Percentiles rank a stretch among this genome's conserved stretches.
phyloP scores from a whole-genome alignment of 2,113 vertebrate genomes.

The Ornithorhynchus anatinus region DNA sequence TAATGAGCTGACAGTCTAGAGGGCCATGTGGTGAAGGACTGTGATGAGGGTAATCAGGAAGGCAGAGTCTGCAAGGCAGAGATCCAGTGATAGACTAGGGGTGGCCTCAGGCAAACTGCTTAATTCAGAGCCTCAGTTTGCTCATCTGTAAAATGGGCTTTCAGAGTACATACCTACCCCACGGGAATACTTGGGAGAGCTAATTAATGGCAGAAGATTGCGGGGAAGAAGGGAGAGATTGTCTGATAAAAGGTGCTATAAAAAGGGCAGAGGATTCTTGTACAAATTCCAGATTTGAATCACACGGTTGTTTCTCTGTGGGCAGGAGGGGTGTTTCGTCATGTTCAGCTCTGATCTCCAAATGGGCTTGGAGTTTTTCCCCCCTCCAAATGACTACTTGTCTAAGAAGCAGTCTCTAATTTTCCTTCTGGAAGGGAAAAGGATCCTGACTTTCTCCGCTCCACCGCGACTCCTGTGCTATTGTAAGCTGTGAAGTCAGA shows the following conservation, averaged over 20 bases:
- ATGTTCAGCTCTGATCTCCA: slow-evolving; percentile 47
- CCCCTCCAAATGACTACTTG: slow-evolving; percentile 60
- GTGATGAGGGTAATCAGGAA: too few species aligned
- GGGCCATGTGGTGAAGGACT: too few species aligned
- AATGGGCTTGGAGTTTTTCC: slow-evolving; percentile 49
- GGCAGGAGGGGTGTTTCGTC: slow-evolving; percentile 35
- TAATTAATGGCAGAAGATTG: slow-evolving; percentile 6
- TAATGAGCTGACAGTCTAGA: too few species aligned
- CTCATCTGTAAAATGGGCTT: slow-evolving; percentile 29
- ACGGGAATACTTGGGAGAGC: not conserved
- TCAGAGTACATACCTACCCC: not conserved
- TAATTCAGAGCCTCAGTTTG: too few species aligned
- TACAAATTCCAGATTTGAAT: slow-evolving; percentile 27
- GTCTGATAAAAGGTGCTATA: not conserved
- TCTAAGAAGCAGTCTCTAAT: slow-evolving; percentile 66
- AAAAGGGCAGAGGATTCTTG: not conserved
- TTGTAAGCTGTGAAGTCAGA: slow-evolving; percentile 70
- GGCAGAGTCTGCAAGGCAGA: too few species aligned
- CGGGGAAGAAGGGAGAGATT: too few species aligned
- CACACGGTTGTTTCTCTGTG: not conserved
- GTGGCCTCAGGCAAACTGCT: too few species aligned
- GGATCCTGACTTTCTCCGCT: slow-evolving; percentile 62
- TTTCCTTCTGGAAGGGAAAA: slow-evolving; percentile 62
- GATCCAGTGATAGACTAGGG: too few species aligned
- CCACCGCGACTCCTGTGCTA: slow-evolving; percentile 57